Base-by-base conservation (phyloP, 2,888 invertebrate species). In the Aleiodes alternator region DNA sequence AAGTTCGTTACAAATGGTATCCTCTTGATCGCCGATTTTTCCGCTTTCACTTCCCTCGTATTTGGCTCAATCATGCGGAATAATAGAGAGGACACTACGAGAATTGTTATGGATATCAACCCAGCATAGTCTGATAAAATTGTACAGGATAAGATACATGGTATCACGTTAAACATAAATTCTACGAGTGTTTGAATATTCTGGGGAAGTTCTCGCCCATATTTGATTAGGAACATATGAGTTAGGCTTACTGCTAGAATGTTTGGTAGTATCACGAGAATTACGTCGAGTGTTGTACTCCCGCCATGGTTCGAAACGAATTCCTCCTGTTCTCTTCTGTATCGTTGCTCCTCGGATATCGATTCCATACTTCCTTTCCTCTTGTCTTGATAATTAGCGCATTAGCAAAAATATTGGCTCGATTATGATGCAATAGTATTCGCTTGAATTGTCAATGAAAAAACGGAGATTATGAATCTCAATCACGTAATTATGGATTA, bases 1-100 rank as follows among this genome's bases (percentile, higher is more conserved):
- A 93, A 90, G 83, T 94, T 92, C 7, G 96, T 94, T 76, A 97
- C 90, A 68, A 92, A 92, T 8, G 87, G 79, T 29, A 86, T 78
- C 66, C 80, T 81, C 23, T 73, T 79, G 0, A 59, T 73, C 7
- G 9, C 43, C 5, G 51, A 43, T 38, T 38, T 66, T 23, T 66
- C 50, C n/a, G 16, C 4, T 23, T 29, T 29, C 8, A n/a, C 1
- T 16, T 16, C n/a, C 14, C 48, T 50, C n/a, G 50, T 16, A 50
- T 5, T 6, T 12, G 4, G 23, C 5, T 43, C 6, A 3, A 64
- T 64, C 9, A 12, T 66, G 4, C 23, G 29, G 29, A 29, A 66
- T 12, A 50, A 7, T 11, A 66, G 7, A 23, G 29, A 8, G 29
- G 51, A 68, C 9, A 14, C n/a, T 31, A 29, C 4, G 5, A 68